Evolutionary conservation across 2,888 invertebrate genomes (phyloP), one percentile per base, ranked within the genome.

Genomic region (Agelastica alni): DNA sequence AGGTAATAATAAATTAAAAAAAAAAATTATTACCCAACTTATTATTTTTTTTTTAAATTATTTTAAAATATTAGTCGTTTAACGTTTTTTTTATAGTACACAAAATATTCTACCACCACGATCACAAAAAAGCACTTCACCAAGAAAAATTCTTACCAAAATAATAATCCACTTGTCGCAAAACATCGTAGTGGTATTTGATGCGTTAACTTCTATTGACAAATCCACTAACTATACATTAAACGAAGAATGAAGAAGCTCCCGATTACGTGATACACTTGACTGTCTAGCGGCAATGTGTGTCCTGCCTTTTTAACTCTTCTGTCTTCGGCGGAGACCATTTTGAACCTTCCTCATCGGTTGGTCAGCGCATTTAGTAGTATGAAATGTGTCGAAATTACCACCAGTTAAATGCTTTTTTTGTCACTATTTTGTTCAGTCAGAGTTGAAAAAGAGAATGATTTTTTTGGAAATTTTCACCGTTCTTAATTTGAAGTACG

Each of bases 291-390:
- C 60, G 62, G 64, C 69, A 70, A 70, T 70, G 70, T 64, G 64
- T 64, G 63, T 63, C 68, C 58, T 70, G 64, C 70, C 71, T 73
- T 39, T 74, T 74, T 72, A 72, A 72, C 70, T 28, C 37, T 37
- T 72, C 66, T 67, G 62, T 52, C 66, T 41, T 41, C 41, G 41
- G 30, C 70, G 72, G 72, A 72, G 64, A 56, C 63, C 70, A 66
- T 72, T 64, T 73, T 69, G 70, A 60, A 57, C 53, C 58, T 49
- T 56, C 59, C 55, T 46, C 59, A 48, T 43, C 56, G 55, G 59
- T 46, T 58, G 55, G 60, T 48, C 28, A 62, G 56, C 53, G 56
- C 54, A 41, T 32, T 41, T 31, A n/a, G 20, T 39, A 20, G 18
- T 39, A 12, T 39, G 37, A 10, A 20, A 39, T 18, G 37, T 39